Evolutionary conservation across 2,113 vertebrate genomes (phyloP).

Genomic region (Pan paniscus): DNA sequence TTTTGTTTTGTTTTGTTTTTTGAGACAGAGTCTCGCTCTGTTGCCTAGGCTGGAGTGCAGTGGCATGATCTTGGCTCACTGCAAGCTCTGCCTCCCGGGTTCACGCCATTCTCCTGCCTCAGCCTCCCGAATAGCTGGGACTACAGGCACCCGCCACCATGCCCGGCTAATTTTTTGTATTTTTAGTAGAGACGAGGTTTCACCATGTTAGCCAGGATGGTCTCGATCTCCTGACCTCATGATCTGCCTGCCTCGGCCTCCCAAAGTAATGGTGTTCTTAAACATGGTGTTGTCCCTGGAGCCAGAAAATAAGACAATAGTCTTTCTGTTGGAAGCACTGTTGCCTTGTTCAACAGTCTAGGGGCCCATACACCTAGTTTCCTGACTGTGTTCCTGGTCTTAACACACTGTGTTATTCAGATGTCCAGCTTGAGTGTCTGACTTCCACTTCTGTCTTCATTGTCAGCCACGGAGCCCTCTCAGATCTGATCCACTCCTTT

Average conservation of each 20-base stretch:
- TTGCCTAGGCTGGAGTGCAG: too few species aligned
- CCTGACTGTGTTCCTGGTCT: neutral
- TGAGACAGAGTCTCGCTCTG: too few species aligned
- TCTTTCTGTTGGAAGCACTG: neutral
- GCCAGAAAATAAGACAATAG: neutral
- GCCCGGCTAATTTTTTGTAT: too few species aligned
- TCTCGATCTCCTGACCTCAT: too few species aligned
- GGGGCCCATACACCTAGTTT: neutral
- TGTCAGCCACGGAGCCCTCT: rapidly evolving
- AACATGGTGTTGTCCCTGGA: neutral
- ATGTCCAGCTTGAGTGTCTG: neutral
- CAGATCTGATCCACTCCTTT: neutral
- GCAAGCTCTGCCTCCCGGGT: too few species aligned
- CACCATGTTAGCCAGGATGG: too few species aligned
- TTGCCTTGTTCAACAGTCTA: neutral
- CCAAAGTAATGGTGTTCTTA: neutral
- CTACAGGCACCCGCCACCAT: rapidly evolving
- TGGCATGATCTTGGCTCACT: too few species aligned
- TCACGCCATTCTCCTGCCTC: too few species aligned
- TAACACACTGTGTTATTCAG: neutral
- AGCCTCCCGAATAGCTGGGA: too few species aligned
- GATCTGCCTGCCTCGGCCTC: too few species aligned
- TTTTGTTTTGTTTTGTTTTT: neutral
- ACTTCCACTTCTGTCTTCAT: neutral
- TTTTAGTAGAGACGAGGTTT: too few species aligned